Percentiles rank a stretch among this genome's conserved stretches.
These are phyloP conservation scores for Dinomys branickii DNA, from an alignment of 2,113 vertebrate species.

Conservation along the genomic window DNA sequence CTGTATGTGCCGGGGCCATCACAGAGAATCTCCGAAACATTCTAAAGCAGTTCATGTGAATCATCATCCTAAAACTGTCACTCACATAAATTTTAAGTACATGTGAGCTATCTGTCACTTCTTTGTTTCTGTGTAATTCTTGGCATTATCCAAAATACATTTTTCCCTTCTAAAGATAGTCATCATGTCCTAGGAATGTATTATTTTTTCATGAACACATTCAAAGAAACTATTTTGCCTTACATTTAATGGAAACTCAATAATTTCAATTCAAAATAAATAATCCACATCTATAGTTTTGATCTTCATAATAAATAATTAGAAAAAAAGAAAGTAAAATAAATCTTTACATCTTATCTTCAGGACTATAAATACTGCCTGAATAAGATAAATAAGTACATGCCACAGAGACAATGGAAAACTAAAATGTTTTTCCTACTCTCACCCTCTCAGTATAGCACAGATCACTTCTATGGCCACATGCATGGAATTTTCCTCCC, in stretches of 20 bases:
- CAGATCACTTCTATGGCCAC: not conserved
- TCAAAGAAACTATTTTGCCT: not conserved
- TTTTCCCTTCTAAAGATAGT: not conserved
- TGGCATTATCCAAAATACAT: not conserved
- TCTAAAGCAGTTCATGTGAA: not conserved
- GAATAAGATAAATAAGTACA: not conserved
- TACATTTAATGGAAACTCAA: not conserved
- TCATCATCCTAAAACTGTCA: not conserved
- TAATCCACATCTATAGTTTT: not conserved
- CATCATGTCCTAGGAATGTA: not conserved
- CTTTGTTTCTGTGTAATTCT: not conserved
- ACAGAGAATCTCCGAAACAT: not conserved
- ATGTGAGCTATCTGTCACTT: not conserved
- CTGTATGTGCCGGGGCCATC: not conserved
- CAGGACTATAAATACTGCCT: not conserved
- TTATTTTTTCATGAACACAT: not conserved
- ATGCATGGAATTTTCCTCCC: not conserved
- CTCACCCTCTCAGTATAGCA: not conserved
- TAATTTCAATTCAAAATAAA: constrained; percentile 18
- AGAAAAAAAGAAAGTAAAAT: not conserved
- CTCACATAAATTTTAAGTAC: not conserved
- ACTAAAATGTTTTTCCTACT: not conserved
- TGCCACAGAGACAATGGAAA: not conserved
- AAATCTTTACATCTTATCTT: not conserved
- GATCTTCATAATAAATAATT: not conserved